Evolutionary conservation across 2,113 vertebrate genomes (phyloP).

Genomic region (Rallus limicola): DNA sequence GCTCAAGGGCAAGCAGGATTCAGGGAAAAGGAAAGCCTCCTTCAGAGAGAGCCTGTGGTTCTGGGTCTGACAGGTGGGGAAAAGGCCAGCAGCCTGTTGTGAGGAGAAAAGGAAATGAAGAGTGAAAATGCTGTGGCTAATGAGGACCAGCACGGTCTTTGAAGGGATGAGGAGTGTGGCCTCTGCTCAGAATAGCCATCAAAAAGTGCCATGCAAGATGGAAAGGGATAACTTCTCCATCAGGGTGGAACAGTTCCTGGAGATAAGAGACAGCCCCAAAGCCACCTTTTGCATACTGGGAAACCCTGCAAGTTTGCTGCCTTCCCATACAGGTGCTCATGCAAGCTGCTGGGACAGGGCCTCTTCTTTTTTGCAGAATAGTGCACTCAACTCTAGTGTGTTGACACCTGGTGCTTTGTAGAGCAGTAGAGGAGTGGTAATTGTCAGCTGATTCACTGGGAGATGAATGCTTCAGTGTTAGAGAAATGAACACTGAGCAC

Average conservation of each 20-base stretch:
- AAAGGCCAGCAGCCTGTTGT: neutral
- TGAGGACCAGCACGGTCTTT: neutral
- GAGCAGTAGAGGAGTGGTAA: neutral
- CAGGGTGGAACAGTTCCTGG: neutral
- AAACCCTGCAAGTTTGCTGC: neutral
- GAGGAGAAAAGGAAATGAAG: neutral
- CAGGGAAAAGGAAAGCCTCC: neutral
- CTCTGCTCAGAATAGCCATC: neutral
- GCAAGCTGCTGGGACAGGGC: neutral
- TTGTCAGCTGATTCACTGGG: neutral
- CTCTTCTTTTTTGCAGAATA: neutral
- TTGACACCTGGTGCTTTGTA: neutral
- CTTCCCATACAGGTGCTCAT: neutral
- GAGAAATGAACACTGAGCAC: neutral
- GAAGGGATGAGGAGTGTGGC: neutral
- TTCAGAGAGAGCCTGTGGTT: neutral
- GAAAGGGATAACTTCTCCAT: neutral
- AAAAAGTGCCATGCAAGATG: neutral
- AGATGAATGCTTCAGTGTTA: neutral
- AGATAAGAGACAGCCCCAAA: neutral
- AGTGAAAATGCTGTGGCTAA: neutral
- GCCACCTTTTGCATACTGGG: neutral
- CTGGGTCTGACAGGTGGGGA: neutral
- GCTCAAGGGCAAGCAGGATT: neutral
- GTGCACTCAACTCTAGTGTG: neutral